These are phyloP conservation scores for Muscicapa striata DNA, from an alignment of 2,797 vertebrate species.

Conservation along the genomic window DNA sequence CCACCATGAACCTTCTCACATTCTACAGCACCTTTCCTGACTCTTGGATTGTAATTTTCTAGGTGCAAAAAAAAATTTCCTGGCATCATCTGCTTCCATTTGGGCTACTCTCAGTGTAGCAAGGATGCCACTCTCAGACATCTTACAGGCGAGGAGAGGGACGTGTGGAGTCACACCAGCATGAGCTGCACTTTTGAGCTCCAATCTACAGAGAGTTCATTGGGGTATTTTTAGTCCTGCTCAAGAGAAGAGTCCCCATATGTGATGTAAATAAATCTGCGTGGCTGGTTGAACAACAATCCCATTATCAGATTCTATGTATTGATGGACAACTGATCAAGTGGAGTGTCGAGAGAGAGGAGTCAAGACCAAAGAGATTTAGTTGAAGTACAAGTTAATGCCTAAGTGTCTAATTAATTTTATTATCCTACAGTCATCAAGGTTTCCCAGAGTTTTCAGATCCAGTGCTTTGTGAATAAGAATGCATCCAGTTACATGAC, in stretches of 20 bases:
- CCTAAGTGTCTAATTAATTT: not conserved
- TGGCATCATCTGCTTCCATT: not conserved
- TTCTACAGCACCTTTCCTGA: not conserved
- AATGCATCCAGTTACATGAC: not conserved
- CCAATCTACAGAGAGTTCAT: not conserved
- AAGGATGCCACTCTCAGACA: not conserved
- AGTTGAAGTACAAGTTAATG: not conserved
- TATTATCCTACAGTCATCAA: not conserved
- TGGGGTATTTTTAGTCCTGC: not conserved
- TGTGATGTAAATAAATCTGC: not conserved
- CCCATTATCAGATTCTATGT: not conserved
- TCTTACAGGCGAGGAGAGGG: not conserved
- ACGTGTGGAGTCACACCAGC: fast-evolving
- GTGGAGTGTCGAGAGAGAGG: not conserved
- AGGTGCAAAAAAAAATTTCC: not conserved
- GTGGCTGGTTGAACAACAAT: not conserved
- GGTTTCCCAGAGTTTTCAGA: not conserved
- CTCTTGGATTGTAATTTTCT: not conserved
- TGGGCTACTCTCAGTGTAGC: not conserved
- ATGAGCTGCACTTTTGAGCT: not conserved
- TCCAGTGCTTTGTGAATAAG: not conserved
- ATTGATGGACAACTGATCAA: not conserved
- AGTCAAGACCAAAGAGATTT: not conserved
- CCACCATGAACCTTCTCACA: not conserved
- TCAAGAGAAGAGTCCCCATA: not conserved